These are phyloP conservation scores for Camponotus vicinus DNA, from an alignment of 1,140 invertebrate genomes.

Conservation along the genomic window DNA sequence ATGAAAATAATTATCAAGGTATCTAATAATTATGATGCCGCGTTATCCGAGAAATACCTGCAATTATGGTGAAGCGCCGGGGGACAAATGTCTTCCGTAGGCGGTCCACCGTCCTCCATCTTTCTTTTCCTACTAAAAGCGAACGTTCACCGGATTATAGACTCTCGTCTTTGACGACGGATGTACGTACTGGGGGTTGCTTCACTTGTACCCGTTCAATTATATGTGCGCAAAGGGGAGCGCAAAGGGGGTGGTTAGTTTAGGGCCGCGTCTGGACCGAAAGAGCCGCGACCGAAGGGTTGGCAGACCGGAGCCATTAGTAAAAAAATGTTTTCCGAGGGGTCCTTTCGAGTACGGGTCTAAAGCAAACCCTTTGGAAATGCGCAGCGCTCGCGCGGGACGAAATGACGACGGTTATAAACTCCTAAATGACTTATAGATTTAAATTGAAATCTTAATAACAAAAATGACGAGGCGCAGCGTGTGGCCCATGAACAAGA, in stretches of 20 bases:
- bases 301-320: conserved; percentile 77
- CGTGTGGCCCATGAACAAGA: not conserved
- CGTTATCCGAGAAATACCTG: not conserved
- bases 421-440: conserved; percentile 74
- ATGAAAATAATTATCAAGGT: no score
- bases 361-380: conserved; percentile 67
- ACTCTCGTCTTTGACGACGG: conserved; percentile 52
- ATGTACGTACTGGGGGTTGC: conserved; percentile 53
- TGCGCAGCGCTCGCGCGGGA: not conserved
- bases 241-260: conserved; percentile 56
- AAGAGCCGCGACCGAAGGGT: conserved; percentile 68
- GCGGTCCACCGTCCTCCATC: conserved; percentile 72
- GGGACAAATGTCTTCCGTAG: conserved; percentile 59
- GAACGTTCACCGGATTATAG: conserved; percentile 67
- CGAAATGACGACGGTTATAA: conserved; percentile 62
- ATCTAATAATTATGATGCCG: not conserved
- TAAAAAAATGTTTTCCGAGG: conserved; percentile 81
- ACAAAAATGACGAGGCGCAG: conserved; percentile 73
- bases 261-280: conserved; percentile 45
- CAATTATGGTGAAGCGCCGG: not conserved
- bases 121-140: conserved; percentile 68
- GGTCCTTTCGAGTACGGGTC: conserved; percentile 69
- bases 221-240: conserved; percentile 64
- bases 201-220: conserved; percentile 71
- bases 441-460: conserved; percentile 76